Evolutionary conservation across 2,113 vertebrate species (phyloP), one percentile per base, ranked within the genome.

Genomic region (Andinoacara biseriatus): DNA sequence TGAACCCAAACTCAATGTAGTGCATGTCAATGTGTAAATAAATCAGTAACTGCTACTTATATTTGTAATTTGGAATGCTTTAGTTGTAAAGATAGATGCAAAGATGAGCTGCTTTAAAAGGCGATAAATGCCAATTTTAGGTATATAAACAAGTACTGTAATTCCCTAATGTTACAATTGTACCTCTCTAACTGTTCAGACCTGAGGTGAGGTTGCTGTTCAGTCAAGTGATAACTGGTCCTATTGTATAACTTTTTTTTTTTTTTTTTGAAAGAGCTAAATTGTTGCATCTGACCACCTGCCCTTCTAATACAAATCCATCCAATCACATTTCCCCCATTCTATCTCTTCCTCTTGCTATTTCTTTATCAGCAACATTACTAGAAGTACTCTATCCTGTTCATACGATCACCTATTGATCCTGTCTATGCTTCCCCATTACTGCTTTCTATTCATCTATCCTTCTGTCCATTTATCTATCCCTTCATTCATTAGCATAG

Each of bases 391-490:
- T 69, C 74, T 52, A 80, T 69, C 5, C 33, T 38, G 22, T 62
- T 81, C 57, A 60, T 43, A 72, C 74, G 54, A 57, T 84, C 63
- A 85, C 86, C 83, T 89, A 90, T 89, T 89, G 89, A 93, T 92
- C 87, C 63, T 17, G 43, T 67, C 46, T 18, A 31, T 77, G 75
- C 79, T 72, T 85, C 52, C 75, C 86, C 77, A 82, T 88, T 91
- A 91, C 87, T 78, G 67, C 65, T 83, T 38, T 79, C 31, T 29
- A 63, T 82, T 72, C 74, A 65, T 85, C 81, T 65, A 60, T 80
- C 75, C 60, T 43, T 57, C 61, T 67, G 17, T 76, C 49, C 57
- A 81, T 80, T 38, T 56, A 80, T 38, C 67, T 74, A 58, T 78
- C 80, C 62, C 54, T 20, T 40, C 75, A 38, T 74, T 90, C 86